Base-by-base conservation (phyloP, 2,888 invertebrate genomes). In the Kryphioiulus occultus region DNA sequence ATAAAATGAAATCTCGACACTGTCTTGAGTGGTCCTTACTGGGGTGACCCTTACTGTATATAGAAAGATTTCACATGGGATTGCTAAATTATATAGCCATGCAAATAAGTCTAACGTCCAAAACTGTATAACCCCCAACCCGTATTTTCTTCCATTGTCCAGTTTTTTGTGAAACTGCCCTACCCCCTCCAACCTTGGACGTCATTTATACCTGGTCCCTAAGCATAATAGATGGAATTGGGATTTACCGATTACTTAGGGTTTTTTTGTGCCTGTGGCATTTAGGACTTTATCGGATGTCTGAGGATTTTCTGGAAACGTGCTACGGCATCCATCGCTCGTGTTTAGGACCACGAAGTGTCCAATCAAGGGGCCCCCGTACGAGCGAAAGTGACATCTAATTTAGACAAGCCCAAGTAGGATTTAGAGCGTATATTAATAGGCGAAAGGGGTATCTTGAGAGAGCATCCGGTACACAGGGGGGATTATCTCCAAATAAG, bases 401-500 rank as follows among this genome's bases (percentile, higher is more conserved):
- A 68, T 68, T 68, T 68, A 68, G 68, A 68, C 68, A 68, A 68
- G 68, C 68, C 68, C 22, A 26, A 26, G 26, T 22, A 26, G 12
- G 68, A 68, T 68, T 68, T 68, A 68, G 26, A 68, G 26, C 22
- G 68, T 26, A 68, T 68, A 68, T 68, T 68, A 68, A 68, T 26
- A 68, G 68, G 26, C 10, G n/a, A 26, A 26, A 68, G 9, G 68
- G 22, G 5, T 68, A 68, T 68, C 68, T 68, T 26, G 68, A 26
- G 10, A 10, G 68, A 26, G 68, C 68, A 68, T 68, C 68, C 68
- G 68, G 68, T 68, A 26, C 68, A 68, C 26, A 26, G 68, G 68
- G 68, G 68, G 68, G 68, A 68, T 68, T 68, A 68, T 68, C 68
- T 68, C 26, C n/a, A 68, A 68, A 68, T 68, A 68, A 68, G 26